Evolutionary conservation across 2,888 invertebrate genomes (phyloP), one percentile per base, ranked within the genome.

Genomic region (Ceramica pisi): DNA sequence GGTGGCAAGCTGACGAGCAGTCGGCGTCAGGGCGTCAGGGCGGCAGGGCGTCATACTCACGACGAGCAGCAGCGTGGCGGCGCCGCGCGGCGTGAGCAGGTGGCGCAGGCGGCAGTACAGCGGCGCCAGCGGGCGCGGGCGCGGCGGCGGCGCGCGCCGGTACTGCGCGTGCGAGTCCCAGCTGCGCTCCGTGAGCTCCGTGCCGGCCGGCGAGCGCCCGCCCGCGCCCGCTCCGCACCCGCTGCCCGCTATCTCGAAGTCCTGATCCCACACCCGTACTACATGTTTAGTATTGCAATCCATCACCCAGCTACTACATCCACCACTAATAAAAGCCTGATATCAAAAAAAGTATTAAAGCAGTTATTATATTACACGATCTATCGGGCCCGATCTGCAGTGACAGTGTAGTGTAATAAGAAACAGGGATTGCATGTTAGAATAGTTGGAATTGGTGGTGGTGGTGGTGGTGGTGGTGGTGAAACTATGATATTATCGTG

Each of bases 181-280:
- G 90, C 94, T 94, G 88, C 90, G 95, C 91, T 95, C 95, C 87
- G 95, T 95, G 69, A 90, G 90, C 90, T 94, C 94, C 56, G 94
- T 94, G 91, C 93, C 94, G 83, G 92, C 94, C 88, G 95, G 95
- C 85, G 95, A 95, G 86, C 94, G 93, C 86, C 93, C 94, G 87
- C 89, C 92, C 84, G 91, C 92, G 86, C 86, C 90, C 77, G 84
- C 91, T 82, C 92, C 95, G 91, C 93, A 92, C 89, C 95, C 95
- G 92, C 96, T 96, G 90, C 96, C 96, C 89, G 96, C 96, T 93
- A 96, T 96, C 94, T 96, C 96, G 92, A 95, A 95, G 92, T 96
- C 96, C 93, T 94, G 90, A 59, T 74, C 69, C 80, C 72, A 83
- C 81, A 81, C 82, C 76, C 65, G 64, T 62, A 71, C 48, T 21